These are phyloP conservation scores for Regulus satrapa DNA, from an alignment of 2,113 vertebrate genomes.

Conservation along the genomic window DNA sequence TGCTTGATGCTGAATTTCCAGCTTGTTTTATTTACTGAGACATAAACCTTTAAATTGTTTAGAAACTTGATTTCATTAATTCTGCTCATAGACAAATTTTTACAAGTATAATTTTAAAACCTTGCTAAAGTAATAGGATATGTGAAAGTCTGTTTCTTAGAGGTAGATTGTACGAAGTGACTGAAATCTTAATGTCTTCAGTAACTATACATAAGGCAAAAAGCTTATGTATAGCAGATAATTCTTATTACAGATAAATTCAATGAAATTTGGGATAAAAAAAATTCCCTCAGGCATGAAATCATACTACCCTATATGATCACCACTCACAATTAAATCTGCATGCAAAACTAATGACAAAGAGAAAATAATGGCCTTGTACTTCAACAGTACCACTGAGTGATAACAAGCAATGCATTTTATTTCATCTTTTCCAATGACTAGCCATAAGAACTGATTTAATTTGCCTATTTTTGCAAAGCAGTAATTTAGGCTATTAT, in stretches of 20 bases:
- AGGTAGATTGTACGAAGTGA: background rate
- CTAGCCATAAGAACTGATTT: background rate
- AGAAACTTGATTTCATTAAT: background rate
- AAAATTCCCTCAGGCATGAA: background rate
- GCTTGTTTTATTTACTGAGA: background rate
- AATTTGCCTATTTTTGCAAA: background rate
- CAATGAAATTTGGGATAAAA: too few relatives aligned
- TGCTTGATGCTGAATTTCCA: background rate
- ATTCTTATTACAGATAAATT: background rate
- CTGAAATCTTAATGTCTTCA: background rate
- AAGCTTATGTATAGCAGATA: background rate
- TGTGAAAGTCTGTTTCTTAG: background rate
- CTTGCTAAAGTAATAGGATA: background rate
- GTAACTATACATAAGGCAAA: background rate
- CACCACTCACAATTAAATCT: background rate
- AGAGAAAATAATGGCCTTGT: background rate
- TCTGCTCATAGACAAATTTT: background rate
- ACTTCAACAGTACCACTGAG: background rate
- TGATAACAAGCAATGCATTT: background rate
- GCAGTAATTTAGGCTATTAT: background rate
- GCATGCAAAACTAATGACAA: background rate
- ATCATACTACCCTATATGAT: background rate
- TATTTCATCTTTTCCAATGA: background rate
- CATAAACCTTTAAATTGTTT: background rate
- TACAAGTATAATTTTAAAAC: background rate